Evolutionary conservation across 2,888 invertebrate species (phyloP).

Genomic region (Sturmia bella): DNA sequence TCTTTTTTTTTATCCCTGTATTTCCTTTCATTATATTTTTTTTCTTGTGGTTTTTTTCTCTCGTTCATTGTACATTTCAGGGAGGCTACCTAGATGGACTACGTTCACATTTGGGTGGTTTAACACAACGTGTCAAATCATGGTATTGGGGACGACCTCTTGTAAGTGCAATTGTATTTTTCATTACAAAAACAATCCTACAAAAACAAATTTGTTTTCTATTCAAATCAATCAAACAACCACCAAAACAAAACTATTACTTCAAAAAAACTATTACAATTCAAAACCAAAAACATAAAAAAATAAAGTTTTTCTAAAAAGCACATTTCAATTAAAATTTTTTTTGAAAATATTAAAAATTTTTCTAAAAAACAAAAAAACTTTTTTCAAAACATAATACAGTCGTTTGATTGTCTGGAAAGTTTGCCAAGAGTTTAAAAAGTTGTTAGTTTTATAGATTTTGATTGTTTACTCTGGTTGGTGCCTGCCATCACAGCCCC

Average conservation of each 20-base stretch:
- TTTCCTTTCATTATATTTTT: slow-evolving; percentile 60
- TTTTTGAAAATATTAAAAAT: slow-evolving; percentile 21
- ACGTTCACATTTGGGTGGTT: slow-evolving; percentile 96
- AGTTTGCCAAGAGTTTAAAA: too few relatives aligned
- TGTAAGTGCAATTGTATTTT: slow-evolving; percentile 88
- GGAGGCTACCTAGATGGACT: slow-evolving; percentile 96
- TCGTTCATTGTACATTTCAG: slow-evolving; percentile 85
- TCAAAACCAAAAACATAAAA: slow-evolving; percentile 48
- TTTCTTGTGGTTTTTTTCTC: slow-evolving; percentile 76
- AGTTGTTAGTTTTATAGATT: too few relatives aligned
- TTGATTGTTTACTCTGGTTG: too few relatives aligned
- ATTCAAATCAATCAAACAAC: slow-evolving; percentile 45
- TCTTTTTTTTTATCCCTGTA: slow-evolving; percentile 46
- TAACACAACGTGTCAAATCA: slow-evolving; percentile 98
- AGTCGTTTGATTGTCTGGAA: too few relatives aligned
- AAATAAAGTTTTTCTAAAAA: slow-evolving; percentile 35
- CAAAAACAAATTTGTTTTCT: slow-evolving; percentile 41
- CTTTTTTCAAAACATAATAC: slow-evolving; percentile 12
- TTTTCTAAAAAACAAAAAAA: slow-evolving; percentile 24
- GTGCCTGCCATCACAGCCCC: too few relatives aligned
- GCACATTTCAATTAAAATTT: slow-evolving; percentile 61
- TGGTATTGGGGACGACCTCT: slow-evolving; percentile 99
- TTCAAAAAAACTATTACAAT: slow-evolving; percentile 34
- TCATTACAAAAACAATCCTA: slow-evolving; percentile 58
- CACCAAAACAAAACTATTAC: slow-evolving; percentile 44